These are phyloP conservation scores for Schrankia costaestrigalis DNA, from an alignment of 2,888 invertebrate species.

Conservation along the genomic window DNA sequence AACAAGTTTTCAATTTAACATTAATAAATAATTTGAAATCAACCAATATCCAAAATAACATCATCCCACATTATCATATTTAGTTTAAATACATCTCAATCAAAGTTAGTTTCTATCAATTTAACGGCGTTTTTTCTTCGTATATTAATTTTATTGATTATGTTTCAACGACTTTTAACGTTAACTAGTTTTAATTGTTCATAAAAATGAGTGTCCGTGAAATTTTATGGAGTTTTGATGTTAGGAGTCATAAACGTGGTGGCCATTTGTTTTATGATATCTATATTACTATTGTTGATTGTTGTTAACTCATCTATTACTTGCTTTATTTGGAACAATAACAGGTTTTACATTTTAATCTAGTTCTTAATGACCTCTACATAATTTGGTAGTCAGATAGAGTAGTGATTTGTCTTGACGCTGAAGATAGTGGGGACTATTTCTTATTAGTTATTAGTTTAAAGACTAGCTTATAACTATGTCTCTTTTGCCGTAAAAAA, in stretches of 20 bases:
- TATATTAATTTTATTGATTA: slow-evolving; percentile 16
- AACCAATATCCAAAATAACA: too few species aligned
- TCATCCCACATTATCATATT: neutral
- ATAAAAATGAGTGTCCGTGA: slow-evolving; percentile 9
- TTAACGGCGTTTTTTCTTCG: slow-evolving; percentile 14
- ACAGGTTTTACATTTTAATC: too few species aligned
- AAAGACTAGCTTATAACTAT: too few species aligned
- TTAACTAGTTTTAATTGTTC: slow-evolving; percentile 12
- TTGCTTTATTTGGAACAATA: too few species aligned
- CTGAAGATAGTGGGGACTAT: too few species aligned
- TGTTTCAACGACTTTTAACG: slow-evolving; percentile 13
- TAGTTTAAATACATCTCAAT: neutral
- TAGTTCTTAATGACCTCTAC: too few species aligned
- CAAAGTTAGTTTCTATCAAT: slow-evolving; percentile 6
- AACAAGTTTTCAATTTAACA: too few species aligned
- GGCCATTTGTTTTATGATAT: slow-evolving; percentile 6
- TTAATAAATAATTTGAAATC: too few species aligned
- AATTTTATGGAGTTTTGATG: slow-evolving; percentile 11
- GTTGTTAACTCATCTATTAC: neutral
- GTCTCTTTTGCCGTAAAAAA: too few species aligned
- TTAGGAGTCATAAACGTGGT: slow-evolving; percentile 9
- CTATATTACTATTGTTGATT: slow-evolving; percentile 5
- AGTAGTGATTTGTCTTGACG: too few species aligned
- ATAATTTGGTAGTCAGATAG: too few species aligned
- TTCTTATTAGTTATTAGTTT: too few species aligned